phyloP scores from a whole-genome alignment of 2,888 invertebrate species.

The Drosophila buzzatii region DNA sequence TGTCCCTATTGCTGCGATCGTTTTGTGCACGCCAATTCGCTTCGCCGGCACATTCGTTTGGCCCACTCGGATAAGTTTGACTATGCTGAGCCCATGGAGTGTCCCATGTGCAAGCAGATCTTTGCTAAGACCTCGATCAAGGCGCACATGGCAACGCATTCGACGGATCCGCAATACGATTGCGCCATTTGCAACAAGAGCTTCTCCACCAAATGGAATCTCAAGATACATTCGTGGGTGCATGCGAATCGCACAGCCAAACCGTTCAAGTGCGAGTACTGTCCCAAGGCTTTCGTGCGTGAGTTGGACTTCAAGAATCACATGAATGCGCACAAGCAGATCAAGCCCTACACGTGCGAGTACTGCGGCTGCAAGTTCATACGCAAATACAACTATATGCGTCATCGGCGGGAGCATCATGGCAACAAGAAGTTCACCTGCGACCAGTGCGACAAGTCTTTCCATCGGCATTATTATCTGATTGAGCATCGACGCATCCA shows the following conservation, averaged over 20 bases:
- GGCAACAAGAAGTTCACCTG: slow-evolving; percentile 92
- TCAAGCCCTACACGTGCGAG: slow-evolving; percentile 94
- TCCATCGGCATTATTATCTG: slow-evolving; percentile 94
- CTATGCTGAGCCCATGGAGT: slow-evolving; percentile 89
- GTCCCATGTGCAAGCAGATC: slow-evolving; percentile 88
- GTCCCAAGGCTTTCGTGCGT: slow-evolving; percentile 93
- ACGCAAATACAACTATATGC: slow-evolving; percentile 93
- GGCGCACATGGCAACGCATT: slow-evolving; percentile 92
- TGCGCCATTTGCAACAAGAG: slow-evolving; percentile 94
- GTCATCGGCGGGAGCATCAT: slow-evolving; percentile 94
- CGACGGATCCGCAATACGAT: slow-evolving; percentile 90
- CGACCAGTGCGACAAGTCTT: slow-evolving; percentile 91
- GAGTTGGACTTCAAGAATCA: slow-evolving; percentile 93
- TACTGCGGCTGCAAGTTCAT: slow-evolving; percentile 96
- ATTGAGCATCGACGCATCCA: slow-evolving; percentile 95
- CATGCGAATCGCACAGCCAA: slow-evolving; percentile 93
- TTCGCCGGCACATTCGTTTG: slow-evolving; percentile 93
- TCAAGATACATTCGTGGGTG: slow-evolving; percentile 95
- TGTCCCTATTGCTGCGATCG: slow-evolving; percentile 94
- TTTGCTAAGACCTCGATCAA: slow-evolving; percentile 92
- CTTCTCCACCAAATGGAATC: slow-evolving; percentile 95
- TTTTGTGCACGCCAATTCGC: slow-evolving; percentile 93
- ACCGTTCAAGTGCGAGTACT: slow-evolving; percentile 93
- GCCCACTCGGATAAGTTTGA: slow-evolving; percentile 92
- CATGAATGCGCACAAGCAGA: slow-evolving; percentile 93